Base-by-base conservation (phyloP, 2,113 vertebrate genomes). In the Capra hircus region DNA sequence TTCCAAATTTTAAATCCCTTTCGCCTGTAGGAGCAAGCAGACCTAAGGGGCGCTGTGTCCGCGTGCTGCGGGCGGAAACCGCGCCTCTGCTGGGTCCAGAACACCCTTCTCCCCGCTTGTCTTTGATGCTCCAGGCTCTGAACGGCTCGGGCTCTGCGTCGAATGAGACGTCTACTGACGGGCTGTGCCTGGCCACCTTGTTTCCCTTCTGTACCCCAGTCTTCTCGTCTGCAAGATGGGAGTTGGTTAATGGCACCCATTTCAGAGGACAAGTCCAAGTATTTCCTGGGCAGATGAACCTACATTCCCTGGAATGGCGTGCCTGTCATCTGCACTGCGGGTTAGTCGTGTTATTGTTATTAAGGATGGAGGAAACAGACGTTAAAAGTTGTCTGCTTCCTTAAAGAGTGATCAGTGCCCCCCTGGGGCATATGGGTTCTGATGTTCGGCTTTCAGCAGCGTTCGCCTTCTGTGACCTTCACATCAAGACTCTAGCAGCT, bases 31-130 rank as follows among this genome's bases (percentile, higher is more conserved):
- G 15, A 95, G 78, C 15, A 15, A 82, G 83, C 16, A 21, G 45
- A 33, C 19, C 64, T 53, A 21, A 64, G 85, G 3, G 2, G 36
- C 53, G 4, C n/a, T 15, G 33, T 8, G 25, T 94, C 40, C 25
- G 5, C 71, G 67, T 67, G 77, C 36, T 10, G n/a, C 14, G 27
- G 6, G 25, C 71, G 17, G 71, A 60, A 90, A 77, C 50, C 4
- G 12, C 33, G 17, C 52, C 21, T 57, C 14, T 52, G 27, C 53
- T 57, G 40, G 2, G 3, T 48, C 30, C 19, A 5, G 21, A 2
- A 12, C 2, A 2, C 25, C 30, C 15, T 7, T 45, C 5, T 8
- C 45, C 30, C 14, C 0, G 2, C 1, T 25, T 3, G 28, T 40
- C 52, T 16, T 3, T 23, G 23, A 11, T 48, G 82, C 28, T 60